Conservation (phyloP, 2,888 invertebrate species). For the Cynaeus angustus region DNA sequence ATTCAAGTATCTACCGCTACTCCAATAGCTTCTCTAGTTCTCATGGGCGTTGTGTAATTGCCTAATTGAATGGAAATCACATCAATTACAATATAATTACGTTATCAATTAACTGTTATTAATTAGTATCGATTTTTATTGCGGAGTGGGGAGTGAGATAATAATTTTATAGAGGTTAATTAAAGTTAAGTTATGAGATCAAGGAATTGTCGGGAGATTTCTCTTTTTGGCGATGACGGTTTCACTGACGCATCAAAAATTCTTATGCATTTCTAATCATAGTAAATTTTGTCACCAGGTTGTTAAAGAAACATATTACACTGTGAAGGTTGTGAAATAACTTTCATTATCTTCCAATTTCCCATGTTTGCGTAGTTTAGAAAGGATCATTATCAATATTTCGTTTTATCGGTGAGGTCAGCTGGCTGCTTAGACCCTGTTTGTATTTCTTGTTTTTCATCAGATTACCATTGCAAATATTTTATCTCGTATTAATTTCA, state of each 20-base stretch:
- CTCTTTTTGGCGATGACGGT: neutral
- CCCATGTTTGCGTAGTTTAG: no score
- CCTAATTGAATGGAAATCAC: conserved; percentile 29
- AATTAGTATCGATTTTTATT: conserved; percentile 9
- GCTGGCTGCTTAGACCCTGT: no score
- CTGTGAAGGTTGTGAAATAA: no score
- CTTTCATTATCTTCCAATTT: no score
- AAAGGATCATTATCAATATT: no score
- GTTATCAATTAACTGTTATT: conserved; percentile 19
- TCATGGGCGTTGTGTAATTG: conserved; percentile 30
- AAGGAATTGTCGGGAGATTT: no score
- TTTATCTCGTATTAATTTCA: neutral
- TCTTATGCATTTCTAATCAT: neutral
- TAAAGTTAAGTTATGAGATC: neutral
- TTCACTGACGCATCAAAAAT: conserved; percentile 1
- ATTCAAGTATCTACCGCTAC: conserved; percentile 20
- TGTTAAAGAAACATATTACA: no score
- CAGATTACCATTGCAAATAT: neutral
- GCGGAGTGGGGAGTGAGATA: neutral
- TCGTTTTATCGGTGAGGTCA: no score
- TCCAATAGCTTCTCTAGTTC: conserved; percentile 1
- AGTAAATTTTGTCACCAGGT: neutral
- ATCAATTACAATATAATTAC: conserved; percentile 18
- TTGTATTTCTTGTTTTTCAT: neutral
- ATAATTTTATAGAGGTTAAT: conserved; percentile 5